Conservation (phyloP, 2,113 vertebrate species). For the Pseudonaja textilis region DNA sequence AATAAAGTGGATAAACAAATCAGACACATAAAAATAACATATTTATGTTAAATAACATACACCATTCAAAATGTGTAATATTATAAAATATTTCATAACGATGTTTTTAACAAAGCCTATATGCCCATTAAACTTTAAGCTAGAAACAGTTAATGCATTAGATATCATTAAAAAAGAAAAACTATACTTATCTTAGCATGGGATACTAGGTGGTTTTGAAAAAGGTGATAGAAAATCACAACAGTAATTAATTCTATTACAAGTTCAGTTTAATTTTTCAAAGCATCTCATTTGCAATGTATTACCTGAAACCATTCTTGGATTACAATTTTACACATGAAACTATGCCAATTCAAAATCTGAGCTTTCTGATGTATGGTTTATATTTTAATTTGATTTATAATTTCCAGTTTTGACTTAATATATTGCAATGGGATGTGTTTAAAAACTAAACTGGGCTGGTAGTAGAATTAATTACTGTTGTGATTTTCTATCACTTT, state of each 20-base stretch:
- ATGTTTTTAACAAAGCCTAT: not conserved
- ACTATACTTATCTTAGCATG: not conserved
- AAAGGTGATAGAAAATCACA: not conserved
- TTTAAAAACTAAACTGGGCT: not conserved
- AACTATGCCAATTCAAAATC: not conserved
- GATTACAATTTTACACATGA: not conserved
- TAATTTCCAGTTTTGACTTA: not conserved
- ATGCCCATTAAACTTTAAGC: not conserved
- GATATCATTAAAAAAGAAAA: not conserved
- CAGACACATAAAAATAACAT: not conserved
- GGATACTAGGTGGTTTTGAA: too few species aligned
- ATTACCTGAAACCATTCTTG: not conserved
- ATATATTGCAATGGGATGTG: not conserved
- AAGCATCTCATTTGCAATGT: not conserved
- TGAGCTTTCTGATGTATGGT: not conserved
- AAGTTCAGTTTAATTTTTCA: not conserved
- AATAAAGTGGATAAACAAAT: not conserved
- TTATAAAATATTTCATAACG: not conserved
- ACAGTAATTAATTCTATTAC: not conserved
- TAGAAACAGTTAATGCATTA: not conserved
- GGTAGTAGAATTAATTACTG: not conserved
- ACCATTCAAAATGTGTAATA: not conserved
- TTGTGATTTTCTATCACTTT: not conserved
- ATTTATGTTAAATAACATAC: not conserved
- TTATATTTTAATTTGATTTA: not conserved